Base-by-base conservation (phyloP, 2,113 vertebrate genomes). In the Acrocephalus kingi region DNA sequence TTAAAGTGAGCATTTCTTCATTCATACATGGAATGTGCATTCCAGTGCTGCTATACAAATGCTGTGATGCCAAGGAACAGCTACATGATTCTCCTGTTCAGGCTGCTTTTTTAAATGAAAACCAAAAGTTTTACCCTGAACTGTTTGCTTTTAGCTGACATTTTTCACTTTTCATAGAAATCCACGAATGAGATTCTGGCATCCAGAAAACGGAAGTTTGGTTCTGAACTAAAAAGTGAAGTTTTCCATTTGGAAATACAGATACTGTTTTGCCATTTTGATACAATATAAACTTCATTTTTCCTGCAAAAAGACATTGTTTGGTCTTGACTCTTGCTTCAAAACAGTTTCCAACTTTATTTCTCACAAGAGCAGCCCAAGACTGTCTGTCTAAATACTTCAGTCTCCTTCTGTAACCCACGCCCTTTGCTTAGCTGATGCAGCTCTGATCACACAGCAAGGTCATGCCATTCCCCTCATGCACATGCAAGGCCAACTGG, bases 1-100 rank as follows among this genome's bases (percentile, higher is more conserved):
- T 85, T 94, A 80, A 96, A 96, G 75, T 59, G 89, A 96, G 66
- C 81, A 86, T 91, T 96, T 96, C 66, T 96, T 79, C 96, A 96
- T 92, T 92, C 97, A 91, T 84, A 97, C 83, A 93, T 6, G 58
- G 88, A 96, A 61, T 71, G 74, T 58, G 87, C 78, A 61, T 94
- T 94, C 78, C 92, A 78, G 25, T 31, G 62, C 62, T 77, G 55
- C 68, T 55, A 51, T 66, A 71, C 81, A 96, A 94, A 92, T 43
- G 77, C 37, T 91, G 77, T 13, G 28, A 88, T 84, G 77, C 71
- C 93, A 95, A 96, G 90, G 74, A 80, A 83, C 5, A 1, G 90
- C 76, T 35, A 84, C 80, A 75, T 1, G 3, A n/a, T 72, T 91
- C 48, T 84, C 67, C 75, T 59, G 27, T 61, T 89, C 76, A 80